Conservation (phyloP, 2,113 vertebrate species). For the Lamprotornis superbus region DNA sequence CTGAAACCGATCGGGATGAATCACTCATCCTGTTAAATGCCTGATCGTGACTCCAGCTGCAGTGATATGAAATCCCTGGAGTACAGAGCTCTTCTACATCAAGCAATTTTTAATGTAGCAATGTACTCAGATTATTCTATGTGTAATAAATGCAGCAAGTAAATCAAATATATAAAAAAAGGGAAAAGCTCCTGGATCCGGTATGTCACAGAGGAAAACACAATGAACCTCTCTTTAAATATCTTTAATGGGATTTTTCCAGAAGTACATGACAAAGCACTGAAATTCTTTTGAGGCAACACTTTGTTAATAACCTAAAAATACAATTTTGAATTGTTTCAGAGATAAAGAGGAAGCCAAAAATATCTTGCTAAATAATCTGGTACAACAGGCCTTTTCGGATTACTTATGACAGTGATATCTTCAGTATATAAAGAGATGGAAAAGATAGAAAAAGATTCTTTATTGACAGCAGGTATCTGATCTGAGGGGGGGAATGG, state of each 20-base stretch:
- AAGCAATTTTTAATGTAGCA: background rate
- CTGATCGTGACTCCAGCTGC: constrained; percentile 53
- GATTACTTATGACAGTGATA: background rate
- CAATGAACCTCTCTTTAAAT: background rate
- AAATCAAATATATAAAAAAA: background rate
- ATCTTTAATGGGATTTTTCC: background rate
- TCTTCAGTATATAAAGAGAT: background rate
- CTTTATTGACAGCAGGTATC: background rate
- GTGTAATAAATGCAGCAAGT: constrained; percentile 2
- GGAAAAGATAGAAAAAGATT: background rate
- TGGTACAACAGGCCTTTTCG: background rate
- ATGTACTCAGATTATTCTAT: background rate
- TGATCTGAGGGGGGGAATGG: background rate
- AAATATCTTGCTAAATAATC: constrained; percentile 49
- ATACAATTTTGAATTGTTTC: constrained; percentile 42
- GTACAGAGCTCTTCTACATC: background rate
- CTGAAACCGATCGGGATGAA: background rate
- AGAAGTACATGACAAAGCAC: constrained; percentile 30
- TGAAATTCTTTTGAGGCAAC: constrained; percentile 18
- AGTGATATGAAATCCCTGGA: constrained; percentile 31
- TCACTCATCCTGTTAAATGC: constrained; percentile 27
- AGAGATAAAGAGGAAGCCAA: constrained; percentile 28
- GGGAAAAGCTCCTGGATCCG: background rate
- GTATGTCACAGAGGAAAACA: background rate
- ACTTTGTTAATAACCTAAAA: constrained; percentile 57